Conservation (phyloP, 2,113 vertebrate genomes). For the Leucoraja erinaceus region DNA sequence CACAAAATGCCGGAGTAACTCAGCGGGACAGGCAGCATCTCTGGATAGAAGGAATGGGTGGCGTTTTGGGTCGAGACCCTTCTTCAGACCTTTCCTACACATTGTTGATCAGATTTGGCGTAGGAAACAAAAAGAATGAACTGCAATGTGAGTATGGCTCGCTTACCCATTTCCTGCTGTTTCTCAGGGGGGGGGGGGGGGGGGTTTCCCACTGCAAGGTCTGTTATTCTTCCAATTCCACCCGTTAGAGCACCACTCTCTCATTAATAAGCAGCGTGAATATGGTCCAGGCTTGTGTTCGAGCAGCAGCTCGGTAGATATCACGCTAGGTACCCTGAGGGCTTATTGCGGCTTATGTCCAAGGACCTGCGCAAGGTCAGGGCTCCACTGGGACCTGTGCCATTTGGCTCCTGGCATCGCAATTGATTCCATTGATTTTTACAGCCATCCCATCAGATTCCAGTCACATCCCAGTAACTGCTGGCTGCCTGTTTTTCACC, state of each 20-base stretch:
- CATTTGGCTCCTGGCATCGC: background rate
- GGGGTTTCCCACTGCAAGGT: background rate
- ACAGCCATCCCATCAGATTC: background rate
- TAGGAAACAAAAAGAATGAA: background rate
- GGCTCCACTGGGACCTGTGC: background rate
- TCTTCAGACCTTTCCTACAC: too few species aligned
- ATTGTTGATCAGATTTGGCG: background rate
- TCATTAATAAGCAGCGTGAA: too few species aligned
- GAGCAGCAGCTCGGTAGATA: background rate
- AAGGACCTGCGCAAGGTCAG: slow-evolving; percentile 16
- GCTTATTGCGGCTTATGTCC: slow-evolving; percentile 10
- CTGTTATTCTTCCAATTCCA: background rate
- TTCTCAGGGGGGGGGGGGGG: too few species aligned
- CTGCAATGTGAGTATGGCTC: background rate
- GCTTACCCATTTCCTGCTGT: background rate
- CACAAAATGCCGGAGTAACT: too few species aligned
- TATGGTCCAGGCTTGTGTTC: background rate
- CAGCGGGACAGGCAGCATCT: too few species aligned
- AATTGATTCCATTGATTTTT: slow-evolving; percentile 2
- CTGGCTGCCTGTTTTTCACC: slow-evolving; percentile 11
- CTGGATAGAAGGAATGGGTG: too few species aligned
- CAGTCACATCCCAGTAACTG: slow-evolving; percentile 13
- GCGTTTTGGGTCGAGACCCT: too few species aligned
- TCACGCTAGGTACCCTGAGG: background rate
- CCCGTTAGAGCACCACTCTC: background rate